A percentile compares a stretch with the other conserved stretches of the same genome.
These are phyloP conservation scores for Parascotia fuliginaria DNA, from an alignment of 2,888 invertebrate species.

Conservation along the genomic window DNA sequence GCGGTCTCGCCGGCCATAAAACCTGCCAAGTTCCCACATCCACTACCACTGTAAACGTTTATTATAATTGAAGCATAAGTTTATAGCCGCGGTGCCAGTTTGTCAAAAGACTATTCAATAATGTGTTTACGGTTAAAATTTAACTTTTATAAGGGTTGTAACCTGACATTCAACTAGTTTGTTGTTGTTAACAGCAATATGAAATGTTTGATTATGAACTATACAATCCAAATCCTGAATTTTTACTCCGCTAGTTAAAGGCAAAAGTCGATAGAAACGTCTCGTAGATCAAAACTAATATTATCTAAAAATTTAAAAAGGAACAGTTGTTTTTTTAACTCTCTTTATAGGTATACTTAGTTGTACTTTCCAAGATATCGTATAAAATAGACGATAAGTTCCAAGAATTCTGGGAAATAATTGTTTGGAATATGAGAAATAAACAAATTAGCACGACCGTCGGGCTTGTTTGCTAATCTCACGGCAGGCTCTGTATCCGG, in stretches of 20 bases:
- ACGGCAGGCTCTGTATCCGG: slow-evolving; percentile 65
- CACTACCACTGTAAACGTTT: slow-evolving; percentile 73
- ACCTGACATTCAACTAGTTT: slow-evolving; percentile 9
- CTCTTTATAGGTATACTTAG: too few relatives aligned
- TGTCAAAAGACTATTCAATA: slow-evolving; percentile 68
- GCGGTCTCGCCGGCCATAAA: slow-evolving; percentile 65
- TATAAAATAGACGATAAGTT: slow-evolving; percentile 9
- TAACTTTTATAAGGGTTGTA: slow-evolving; percentile 38
- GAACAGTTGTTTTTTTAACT: too few relatives aligned
- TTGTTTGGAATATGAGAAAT: slow-evolving; percentile 59
- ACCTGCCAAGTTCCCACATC: slow-evolving; percentile 73
- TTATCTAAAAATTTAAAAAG: too few relatives aligned
- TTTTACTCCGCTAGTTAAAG: too few relatives aligned
- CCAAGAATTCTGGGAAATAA: slow-evolving; percentile 41
- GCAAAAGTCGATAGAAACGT: too few relatives aligned
- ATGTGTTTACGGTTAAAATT: slow-evolving; percentile 43
- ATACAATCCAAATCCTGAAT: too few relatives aligned
- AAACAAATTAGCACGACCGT: slow-evolving; percentile 58
- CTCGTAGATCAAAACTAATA: too few relatives aligned
- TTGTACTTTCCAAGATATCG: neutral
- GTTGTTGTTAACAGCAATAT: slow-evolving; percentile 13
- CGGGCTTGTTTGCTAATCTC: slow-evolving; percentile 73
- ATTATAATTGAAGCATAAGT: slow-evolving; percentile 81
- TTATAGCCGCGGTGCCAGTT: slow-evolving; percentile 73
- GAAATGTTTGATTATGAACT: neutral